Base-by-base conservation (phyloP, 35 echinoderm and acorn worm genomes). In the Ptychodera flava region DNA sequence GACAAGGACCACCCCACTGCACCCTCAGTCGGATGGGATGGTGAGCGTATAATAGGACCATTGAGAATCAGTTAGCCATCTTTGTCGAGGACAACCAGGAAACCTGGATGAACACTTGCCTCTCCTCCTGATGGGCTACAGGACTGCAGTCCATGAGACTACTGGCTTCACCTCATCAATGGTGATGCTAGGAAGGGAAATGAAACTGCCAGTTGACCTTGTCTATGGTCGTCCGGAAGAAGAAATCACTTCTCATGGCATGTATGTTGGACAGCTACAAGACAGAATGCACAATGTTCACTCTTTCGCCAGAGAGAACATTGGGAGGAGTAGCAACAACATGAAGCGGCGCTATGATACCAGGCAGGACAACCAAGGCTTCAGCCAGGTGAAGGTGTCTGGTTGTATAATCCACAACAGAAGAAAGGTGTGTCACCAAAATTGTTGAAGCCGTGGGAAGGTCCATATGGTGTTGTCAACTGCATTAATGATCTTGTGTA, bases 381-480 rank as follows among this genome's bases (percentile, higher is more conserved):
- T n/a, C n/a, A n/a, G n/a, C n/a, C n/a, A n/a, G n/a, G n/a, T n/a
- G n/a, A n/a, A n/a, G n/a, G n/a, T n/a, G n/a, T n/a, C n/a, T n/a
- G n/a, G n/a, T n/a, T n/a, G n/a, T n/a, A n/a, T n/a, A n/a, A n/a
- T n/a, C n/a, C n/a, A n/a, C n/a, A 84, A 35, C 90, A 82, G 32
- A 93, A 88, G 38, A 93, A 35, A 29, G 91, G 85, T 1, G 53
- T 91, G 1, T 82, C 52, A 15, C 87, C 85, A 12, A 97, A 97
- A 83, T 77, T 97, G 36, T 86, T 91, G 78, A 27, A 38, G 6
- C 86, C 37, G 16, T 93, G 95, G 89, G 37, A 81, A 1, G 95
- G 91, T 33, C 95, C n/a, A n/a, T n/a, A n/a, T n/a, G n/a, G n/a
- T n/a, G n/a, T n/a, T n/a, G n/a, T n/a, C n/a, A n/a, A n/a, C 15